These are phyloP conservation scores for Potamarius usumacintae DNA, from an alignment of 2,113 vertebrate genomes.

Conservation along the genomic window DNA sequence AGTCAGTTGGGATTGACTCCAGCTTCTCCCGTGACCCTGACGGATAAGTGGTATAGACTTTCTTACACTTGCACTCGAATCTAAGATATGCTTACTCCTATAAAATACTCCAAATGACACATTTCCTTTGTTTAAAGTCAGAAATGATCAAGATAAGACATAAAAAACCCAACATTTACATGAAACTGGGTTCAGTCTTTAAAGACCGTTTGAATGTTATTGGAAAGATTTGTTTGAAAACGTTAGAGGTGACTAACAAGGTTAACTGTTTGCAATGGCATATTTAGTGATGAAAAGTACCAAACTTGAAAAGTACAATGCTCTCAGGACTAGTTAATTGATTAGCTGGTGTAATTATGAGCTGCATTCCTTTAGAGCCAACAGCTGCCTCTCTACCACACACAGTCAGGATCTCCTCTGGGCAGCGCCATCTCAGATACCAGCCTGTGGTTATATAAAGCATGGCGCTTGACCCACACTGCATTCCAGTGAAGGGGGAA, in stretches of 20 bases:
- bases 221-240: neutral
- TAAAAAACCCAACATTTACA: neutral
- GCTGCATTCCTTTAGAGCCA: conserved; percentile 17
- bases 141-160: neutral
- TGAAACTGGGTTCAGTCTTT: neutral
- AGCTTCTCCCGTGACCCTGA: too few species aligned
- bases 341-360: conserved; percentile 35
- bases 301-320: neutral
- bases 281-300: conserved; percentile 10
- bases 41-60: too few species aligned
- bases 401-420: conserved; percentile 14
- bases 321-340: conserved; percentile 1
- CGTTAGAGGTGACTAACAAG: neutral
- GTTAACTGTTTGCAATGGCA: neutral
- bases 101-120: neutral
- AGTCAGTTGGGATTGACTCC: too few species aligned
- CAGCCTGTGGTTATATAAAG: conserved; percentile 43
- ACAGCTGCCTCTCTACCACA: conserved; percentile 45
- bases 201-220: neutral
- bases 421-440: conserved; percentile 36
- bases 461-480: conserved; percentile 3
- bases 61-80: neutral
- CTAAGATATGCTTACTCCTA: neutral
- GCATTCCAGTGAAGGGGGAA: conserved; percentile 4
- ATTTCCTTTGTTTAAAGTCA: neutral